A percentile compares a stretch with the other conserved stretches of the same genome.
These are phyloP conservation scores for Pedionomus torquatus DNA, from an alignment of 2,113 vertebrate species.

Conservation along the genomic window DNA sequence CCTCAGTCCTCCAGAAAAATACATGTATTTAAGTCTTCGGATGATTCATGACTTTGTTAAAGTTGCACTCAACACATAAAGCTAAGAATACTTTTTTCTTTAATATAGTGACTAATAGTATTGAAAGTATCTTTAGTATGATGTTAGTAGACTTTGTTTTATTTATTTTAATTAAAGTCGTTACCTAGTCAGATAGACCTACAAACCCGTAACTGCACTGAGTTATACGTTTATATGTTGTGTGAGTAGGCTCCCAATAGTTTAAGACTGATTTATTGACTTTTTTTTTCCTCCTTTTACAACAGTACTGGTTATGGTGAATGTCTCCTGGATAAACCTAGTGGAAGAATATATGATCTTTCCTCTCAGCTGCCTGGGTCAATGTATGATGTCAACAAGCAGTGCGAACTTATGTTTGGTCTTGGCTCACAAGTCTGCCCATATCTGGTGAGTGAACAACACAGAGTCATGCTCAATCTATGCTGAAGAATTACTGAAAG, in stretches of 20 bases:
- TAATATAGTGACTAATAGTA: neutral
- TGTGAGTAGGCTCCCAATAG: neutral
- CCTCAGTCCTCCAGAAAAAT: neutral
- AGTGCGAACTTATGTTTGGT: constrained; percentile 96
- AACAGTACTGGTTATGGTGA: constrained; percentile 93
- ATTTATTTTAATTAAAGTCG: neutral
- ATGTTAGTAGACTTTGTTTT: neutral
- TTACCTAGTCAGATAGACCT: neutral
- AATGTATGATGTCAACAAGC: constrained; percentile 90
- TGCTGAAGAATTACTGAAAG: neutral
- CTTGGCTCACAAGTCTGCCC: constrained; percentile 94
- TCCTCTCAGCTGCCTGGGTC: constrained; percentile 88
- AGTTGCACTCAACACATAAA: neutral
- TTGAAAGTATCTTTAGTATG: neutral
- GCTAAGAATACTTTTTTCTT: neutral
- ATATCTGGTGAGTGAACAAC: constrained; percentile 84
- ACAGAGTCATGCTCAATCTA: neutral
- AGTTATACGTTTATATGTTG: neutral
- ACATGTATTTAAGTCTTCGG: neutral
- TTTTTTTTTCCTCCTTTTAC: constrained; percentile 1
- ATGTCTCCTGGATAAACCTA: constrained; percentile 93
- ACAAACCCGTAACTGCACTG: neutral
- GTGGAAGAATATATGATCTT: constrained; percentile 83
- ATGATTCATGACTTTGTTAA: neutral
- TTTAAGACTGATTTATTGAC: neutral